Percentiles rank a stretch among this genome's conserved stretches.
These are phyloP conservation scores for Loriculus beryllinus DNA, from an alignment of 2,797 vertebrate genomes.

Conservation along the genomic window DNA sequence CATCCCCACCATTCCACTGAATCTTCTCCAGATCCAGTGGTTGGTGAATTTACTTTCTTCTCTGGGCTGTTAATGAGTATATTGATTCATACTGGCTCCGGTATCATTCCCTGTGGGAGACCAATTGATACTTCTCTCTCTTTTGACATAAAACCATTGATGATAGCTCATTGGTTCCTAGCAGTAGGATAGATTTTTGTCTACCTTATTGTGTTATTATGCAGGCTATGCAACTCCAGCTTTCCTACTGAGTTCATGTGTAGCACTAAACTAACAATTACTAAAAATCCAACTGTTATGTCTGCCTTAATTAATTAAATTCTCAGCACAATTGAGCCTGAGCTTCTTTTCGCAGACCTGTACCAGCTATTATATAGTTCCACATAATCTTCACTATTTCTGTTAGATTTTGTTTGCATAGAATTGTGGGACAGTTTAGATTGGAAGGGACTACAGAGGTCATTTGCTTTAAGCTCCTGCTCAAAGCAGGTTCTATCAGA, in stretches of 20 bases:
- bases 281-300: slow-evolving; percentile 33
- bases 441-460: neutral
- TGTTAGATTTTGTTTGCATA: neutral
- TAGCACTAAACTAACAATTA: slow-evolving; percentile 39
- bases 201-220: slow-evolving; percentile 60
- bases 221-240: slow-evolving; percentile 26
- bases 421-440: neutral
- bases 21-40: slow-evolving; percentile 24
- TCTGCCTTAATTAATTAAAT: slow-evolving; percentile 37
- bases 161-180: slow-evolving; percentile 63
- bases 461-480: neutral
- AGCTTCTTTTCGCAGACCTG: neutral
- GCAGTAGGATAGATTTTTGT: slow-evolving; percentile 63
- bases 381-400: neutral
- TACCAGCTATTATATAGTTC: neutral
- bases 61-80: slow-evolving; percentile 64
- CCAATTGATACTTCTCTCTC: slow-evolving; percentile 65
- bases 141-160: slow-evolving; percentile 68
- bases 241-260: neutral
- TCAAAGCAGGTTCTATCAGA: neutral
- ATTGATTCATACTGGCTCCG: slow-evolving; percentile 53
- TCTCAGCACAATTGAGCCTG: slow-evolving; percentile 11
- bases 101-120: slow-evolving; percentile 56
- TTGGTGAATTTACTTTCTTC: slow-evolving; percentile 62
- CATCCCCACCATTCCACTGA: neutral